Base-by-base conservation (phyloP, 2,888 invertebrate genomes). In the Cistogaster globosa region DNA sequence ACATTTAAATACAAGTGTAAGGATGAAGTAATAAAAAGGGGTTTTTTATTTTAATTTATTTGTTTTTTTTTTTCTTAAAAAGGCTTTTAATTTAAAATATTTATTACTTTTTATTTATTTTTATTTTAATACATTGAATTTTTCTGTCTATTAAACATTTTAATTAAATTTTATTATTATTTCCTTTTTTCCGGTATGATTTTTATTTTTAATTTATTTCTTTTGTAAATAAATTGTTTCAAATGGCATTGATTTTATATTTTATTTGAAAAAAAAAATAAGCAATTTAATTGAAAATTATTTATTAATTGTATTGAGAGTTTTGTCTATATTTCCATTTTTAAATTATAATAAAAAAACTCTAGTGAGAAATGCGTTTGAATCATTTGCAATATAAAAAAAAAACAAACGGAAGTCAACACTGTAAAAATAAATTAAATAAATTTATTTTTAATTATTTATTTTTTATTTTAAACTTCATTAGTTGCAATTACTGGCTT, bases 271-370 rank as follows among this genome's bases (percentile, higher is more conserved):
- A 22, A 42, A 38, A 62, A 26, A 26, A 26, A 26, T 26, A 3
- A n/a, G 7, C 3, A 48, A 38, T 68, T 80, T 81, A 81, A 80
- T 81, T 81, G 62, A 75, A 74, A 80, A 22, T 67, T 67, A 53
- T 80, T 74, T 58, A 80, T 67, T 67, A 55, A 80, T 74, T 74
- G 26, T 32, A 9, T 55, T 60, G 16, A 42, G 18, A 32, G 32
- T 74, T 38, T 4, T 14, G 26, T 48, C 16, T 57, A 26, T 55
- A 12, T 60, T 63, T 18, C n/a, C 9, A 32, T 26, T 55, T 55
- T 26, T 16, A 60, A 32, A 32, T 32, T 32, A 36, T 14, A 38
- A 51, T 32, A 22, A 18, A 45, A 57, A 57, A 57, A 58, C 7
- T 1, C 11, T 1, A 7, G 2, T 22, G 38, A 12, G 7, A 45